Percentiles rank a stretch among this genome's conserved stretches.
Evolutionary conservation across 2,888 invertebrate genomes (phyloP).

Genomic region (Trichopoda pennipes): DNA sequence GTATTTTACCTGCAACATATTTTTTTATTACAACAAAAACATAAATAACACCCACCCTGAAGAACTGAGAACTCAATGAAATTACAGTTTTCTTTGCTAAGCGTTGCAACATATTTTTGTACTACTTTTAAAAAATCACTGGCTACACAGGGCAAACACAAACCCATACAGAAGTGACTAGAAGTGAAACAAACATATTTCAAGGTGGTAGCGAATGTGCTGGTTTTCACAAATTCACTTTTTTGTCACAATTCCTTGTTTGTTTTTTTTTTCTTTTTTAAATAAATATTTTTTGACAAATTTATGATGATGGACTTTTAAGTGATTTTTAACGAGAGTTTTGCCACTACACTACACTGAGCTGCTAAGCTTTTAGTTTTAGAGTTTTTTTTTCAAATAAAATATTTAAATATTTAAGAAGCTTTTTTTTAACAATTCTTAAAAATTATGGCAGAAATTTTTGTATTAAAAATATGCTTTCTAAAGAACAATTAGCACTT

Average conservation of each 20-base stretch:
- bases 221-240: conserved; percentile 10
- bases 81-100: conserved; percentile 21
- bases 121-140: background rate
- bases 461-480: background rate
- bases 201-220: conserved; percentile 17
- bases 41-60: conserved; percentile 9
- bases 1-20: conserved; percentile 3
- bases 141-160: conserved; percentile 6
- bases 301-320: conserved; percentile 81
- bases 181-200: background rate
- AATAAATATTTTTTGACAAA: conserved; percentile 75
- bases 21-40: background rate
- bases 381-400: background rate
- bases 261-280: too few species aligned
- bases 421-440: background rate
- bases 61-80: conserved; percentile 42
- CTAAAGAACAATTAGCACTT: background rate
- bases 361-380: background rate
- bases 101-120: conserved; percentile 24
- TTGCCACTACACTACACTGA: conserved; percentile 47
- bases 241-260: conserved; percentile 55
- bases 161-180: background rate
- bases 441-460: background rate
- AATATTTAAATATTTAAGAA: background rate
- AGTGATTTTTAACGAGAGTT: conserved; percentile 80